Evolutionary conservation across 2,888 invertebrate species (phyloP), one percentile per base, ranked within the genome.

Genomic region (Tanypteryx hageni): DNA sequence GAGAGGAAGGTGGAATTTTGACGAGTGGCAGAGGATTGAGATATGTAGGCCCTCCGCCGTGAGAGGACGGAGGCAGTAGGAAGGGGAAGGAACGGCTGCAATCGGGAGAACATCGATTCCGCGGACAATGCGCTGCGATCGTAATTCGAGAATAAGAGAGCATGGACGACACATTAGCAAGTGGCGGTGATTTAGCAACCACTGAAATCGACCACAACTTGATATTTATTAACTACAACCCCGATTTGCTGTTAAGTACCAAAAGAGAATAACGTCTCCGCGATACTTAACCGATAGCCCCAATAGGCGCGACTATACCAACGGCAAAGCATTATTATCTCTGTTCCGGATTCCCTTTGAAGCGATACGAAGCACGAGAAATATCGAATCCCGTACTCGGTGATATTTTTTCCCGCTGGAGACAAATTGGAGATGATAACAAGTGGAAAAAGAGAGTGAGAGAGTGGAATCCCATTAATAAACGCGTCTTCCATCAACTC

Each of bases 371-470:
- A 76, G 22, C 76, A 5, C 44, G 44, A 44, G 44, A 44, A 44
- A 44, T 44, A 44, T 44, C 44, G 76, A 13, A 27, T 76, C 3
- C 76, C 27, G 22, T 27, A 76, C 27, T 22, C 22, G 68, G 27
- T 22, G 27, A 68, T 76, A 76, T 27, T 76, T 76, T n/a, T 76
- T 27, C 27, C 76, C 76, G 18, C 22, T 11, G 76, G 11, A 27
- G 76, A 22, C 76, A 76, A 27, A 76, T 76, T 27, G 76, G 76
- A 22, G 76, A 76, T 76, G 27, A 76, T 76, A 76, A 76, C 76
- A 22, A 76, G n/a, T 27, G 22, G 22, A 44, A 22, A 76, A 22
- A 27, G 9, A 4, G 76, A 76, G 27, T 22, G 18, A 76, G 76
- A 27, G 76, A 13, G 7, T 27, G 22, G 76, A 76, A 22, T 27